These are phyloP conservation scores for Alectura lathami DNA, from an alignment of 2,113 vertebrate species.

Conservation along the genomic window DNA sequence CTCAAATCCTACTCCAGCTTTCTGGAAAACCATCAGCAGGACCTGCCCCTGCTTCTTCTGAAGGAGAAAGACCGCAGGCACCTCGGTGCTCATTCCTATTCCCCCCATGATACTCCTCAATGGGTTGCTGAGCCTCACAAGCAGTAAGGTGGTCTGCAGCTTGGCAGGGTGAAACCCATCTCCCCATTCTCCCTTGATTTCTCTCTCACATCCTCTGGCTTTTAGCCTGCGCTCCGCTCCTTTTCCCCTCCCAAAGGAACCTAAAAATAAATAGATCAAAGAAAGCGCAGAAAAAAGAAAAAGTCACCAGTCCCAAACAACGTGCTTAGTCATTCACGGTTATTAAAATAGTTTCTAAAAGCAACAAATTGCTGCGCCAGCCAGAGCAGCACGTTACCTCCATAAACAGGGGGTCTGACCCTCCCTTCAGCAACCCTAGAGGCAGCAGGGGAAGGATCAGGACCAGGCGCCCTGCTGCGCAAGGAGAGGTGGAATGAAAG, in stretches of 20 bases:
- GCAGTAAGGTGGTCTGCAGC: not conserved
- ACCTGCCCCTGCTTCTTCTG: not conserved
- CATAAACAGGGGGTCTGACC: not conserved
- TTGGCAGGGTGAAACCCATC: not conserved
- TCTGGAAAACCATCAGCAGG: not conserved
- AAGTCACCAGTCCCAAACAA: slow-evolving; percentile 47
- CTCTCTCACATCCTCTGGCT: not conserved
- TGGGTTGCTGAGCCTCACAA: not conserved
- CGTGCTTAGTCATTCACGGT: slow-evolving; percentile 6
- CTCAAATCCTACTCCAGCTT: not conserved
- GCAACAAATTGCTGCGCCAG: slow-evolving; percentile 28
- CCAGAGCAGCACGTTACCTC: not conserved
- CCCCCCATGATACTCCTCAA: not conserved
- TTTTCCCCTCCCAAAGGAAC: slow-evolving; percentile 11
- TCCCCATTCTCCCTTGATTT: not conserved
- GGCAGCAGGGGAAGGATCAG: not conserved
- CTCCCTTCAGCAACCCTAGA: not conserved
- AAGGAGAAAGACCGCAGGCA: not conserved
- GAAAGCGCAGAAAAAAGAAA: slow-evolving; percentile 22
- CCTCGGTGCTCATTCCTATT: not conserved
- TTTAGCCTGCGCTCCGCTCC: not conserved
- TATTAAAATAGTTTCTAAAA: slow-evolving; percentile 58
- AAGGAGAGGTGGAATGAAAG: not conserved
- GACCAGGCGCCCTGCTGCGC: not conserved
- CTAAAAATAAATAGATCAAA: slow-evolving; percentile 57